phyloP scores from a whole-genome alignment of 2,888 invertebrate species.

The Drosophila mettleri region DNA sequence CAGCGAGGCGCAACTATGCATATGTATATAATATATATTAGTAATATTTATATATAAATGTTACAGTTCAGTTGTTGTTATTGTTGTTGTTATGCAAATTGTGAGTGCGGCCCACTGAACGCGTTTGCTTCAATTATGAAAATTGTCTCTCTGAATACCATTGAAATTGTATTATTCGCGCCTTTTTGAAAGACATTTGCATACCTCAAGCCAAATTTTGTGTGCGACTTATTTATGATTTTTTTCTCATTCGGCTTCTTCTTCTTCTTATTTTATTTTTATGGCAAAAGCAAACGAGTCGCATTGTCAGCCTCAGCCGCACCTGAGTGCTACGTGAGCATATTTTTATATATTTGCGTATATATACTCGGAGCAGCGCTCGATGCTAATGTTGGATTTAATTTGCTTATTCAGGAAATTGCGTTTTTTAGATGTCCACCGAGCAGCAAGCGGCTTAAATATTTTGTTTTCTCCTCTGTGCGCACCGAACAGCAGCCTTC shows the following conservation, averaged over 20 bases:
- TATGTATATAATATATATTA: conserved; percentile 15
- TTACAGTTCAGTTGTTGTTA: conserved; percentile 12
- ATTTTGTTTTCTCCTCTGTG: conserved; percentile 23
- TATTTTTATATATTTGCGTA: neutral
- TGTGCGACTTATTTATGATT: conserved; percentile 28
- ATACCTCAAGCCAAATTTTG: conserved; percentile 46
- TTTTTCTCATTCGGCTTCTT: no score
- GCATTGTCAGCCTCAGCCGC: conserved; percentile 31
- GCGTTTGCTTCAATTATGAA: conserved; percentile 74
- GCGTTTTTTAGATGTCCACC: conserved; percentile 44
- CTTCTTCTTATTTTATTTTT: neutral
- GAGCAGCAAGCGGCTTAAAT: conserved; percentile 50
- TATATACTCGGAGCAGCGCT: conserved; percentile 4
- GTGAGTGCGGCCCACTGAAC: conserved; percentile 49
- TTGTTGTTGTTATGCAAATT: conserved; percentile 53
- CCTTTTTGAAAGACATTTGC: conserved; percentile 69
- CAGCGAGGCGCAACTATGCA: conserved; percentile 22
- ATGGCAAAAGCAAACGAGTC: conserved; percentile 17
- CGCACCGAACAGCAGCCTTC: neutral
- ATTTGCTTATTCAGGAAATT: conserved; percentile 67
- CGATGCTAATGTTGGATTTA: conserved; percentile 60
- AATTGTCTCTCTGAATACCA: conserved; percentile 75
- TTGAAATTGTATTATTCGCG: conserved; percentile 78
- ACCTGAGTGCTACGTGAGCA: conserved; percentile 12
- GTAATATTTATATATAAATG: conserved; percentile 14